Evolutionary conservation across 2,797 vertebrate genomes (phyloP).

Genomic region (Rachycentron canadum): DNA sequence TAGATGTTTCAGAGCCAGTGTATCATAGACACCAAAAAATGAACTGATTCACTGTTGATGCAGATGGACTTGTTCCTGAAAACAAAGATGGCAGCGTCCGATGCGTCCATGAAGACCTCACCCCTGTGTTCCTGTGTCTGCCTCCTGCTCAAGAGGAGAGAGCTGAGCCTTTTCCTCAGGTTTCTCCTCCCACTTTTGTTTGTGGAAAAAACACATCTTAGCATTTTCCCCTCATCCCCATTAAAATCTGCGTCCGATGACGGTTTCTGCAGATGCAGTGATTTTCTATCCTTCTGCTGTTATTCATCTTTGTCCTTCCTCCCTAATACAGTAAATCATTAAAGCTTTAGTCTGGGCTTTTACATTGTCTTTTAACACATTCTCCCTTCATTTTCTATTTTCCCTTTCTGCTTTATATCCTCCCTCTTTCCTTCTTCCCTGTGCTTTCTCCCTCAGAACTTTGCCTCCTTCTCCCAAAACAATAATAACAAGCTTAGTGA

Average conservation of each 20-base stretch:
- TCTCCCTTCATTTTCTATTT: slow-evolving; percentile 17
- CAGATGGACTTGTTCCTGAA: not conserved
- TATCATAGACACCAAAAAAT: not conserved
- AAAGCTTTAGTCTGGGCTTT: slow-evolving; percentile 33
- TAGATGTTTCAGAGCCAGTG: not conserved
- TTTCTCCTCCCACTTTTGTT: slow-evolving; percentile 54
- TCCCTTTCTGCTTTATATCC: slow-evolving; percentile 10
- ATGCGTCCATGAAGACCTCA: slow-evolving; percentile 7
- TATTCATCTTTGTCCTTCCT: slow-evolving; percentile 55
- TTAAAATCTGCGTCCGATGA: slow-evolving; percentile 66
- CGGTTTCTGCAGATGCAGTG: slow-evolving; percentile 69
- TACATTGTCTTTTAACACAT: slow-evolving; percentile 17
- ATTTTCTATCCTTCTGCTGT: slow-evolving; percentile 63
- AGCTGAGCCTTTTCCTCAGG: slow-evolving; percentile 55
- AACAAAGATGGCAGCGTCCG: slow-evolving; percentile 2
- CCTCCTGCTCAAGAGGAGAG: slow-evolving; percentile 44
- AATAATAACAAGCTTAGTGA: slow-evolving; percentile 84
- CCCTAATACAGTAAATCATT: slow-evolving; percentile 58
- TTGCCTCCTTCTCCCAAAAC: slow-evolving; percentile 72
- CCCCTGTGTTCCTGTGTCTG: slow-evolving; percentile 5
- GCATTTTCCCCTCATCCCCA: slow-evolving; percentile 54
- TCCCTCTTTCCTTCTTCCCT: slow-evolving; percentile 34
- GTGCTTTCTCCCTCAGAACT: slow-evolving; percentile 34
- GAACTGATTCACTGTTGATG: not conserved
- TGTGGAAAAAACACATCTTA: slow-evolving; percentile 45